These are phyloP conservation scores for Platichthys stellatus DNA, from an alignment of 2,113 vertebrate species.

Conservation along the genomic window DNA sequence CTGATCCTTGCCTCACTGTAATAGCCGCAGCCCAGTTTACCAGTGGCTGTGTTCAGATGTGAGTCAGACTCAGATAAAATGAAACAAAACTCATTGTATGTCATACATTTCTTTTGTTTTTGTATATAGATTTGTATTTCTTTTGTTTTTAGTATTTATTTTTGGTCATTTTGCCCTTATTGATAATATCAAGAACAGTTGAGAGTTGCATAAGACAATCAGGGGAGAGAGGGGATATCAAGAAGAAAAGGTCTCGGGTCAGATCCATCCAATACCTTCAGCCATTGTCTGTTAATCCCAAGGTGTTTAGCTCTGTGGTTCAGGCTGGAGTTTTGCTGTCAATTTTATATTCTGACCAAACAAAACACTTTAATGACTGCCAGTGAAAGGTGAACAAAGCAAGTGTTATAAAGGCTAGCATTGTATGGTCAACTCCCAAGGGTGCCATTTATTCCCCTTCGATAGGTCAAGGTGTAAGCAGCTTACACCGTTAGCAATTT, in stretches of 20 bases:
- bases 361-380: constrained; percentile 58
- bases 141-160: not conserved
- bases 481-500: constrained; percentile 63
- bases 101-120: not conserved
- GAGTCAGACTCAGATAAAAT: not conserved
- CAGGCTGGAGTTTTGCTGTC: constrained; percentile 6
- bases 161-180: not conserved
- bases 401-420: constrained; percentile 57
- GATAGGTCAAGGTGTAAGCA: constrained; percentile 68
- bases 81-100: not conserved
- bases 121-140: not conserved
- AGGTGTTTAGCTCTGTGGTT: constrained; percentile 1
- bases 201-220: not conserved
- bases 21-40: constrained; percentile 11
- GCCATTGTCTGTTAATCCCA: not conserved
- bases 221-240: not conserved
- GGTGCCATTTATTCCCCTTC: constrained; percentile 55
- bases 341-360: constrained; percentile 50
- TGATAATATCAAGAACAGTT: not conserved
- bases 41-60: constrained; percentile 1
- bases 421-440: constrained; percentile 60
- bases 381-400: constrained; percentile 55
- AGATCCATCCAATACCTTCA: not conserved
- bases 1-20: constrained; percentile 14
- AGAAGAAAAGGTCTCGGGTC: no score